Conservation (phyloP, 2,888 invertebrate genomes). For the Diachrysia chrysitis region DNA sequence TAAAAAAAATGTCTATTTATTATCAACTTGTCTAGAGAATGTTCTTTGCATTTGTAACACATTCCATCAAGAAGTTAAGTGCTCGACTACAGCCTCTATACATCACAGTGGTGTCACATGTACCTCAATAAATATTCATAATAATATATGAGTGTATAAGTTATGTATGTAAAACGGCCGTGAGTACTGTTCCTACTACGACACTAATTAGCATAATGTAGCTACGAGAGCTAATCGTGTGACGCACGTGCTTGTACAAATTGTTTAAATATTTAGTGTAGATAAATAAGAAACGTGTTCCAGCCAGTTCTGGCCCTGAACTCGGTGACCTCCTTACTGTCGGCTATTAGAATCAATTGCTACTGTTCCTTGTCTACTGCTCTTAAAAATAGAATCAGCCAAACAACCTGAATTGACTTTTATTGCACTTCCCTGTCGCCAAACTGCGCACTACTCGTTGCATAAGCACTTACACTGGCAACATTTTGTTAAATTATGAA, state of each 20-base stretch:
- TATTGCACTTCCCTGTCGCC: conserved; percentile 63
- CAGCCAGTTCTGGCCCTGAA: conserved; percentile 75
- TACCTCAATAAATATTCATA: conserved; percentile 20
- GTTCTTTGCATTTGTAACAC: background rate
- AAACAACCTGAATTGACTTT: conserved; percentile 61
- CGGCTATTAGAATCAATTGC: conserved; percentile 73
- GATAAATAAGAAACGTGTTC: conserved; percentile 68
- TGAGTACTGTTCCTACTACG: conserved; percentile 48
- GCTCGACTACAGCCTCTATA: background rate
- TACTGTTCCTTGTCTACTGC: conserved; percentile 53
- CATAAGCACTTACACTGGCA: conserved; percentile 25
- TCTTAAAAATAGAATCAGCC: conserved; percentile 66
- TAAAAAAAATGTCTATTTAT: too few relatives aligned
- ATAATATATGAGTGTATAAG: background rate
- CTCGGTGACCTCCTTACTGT: conserved; percentile 71
- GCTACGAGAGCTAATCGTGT: conserved; percentile 57
- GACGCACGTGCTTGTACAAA: conserved; percentile 69
- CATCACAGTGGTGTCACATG: background rate
- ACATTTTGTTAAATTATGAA: conserved; percentile 4
- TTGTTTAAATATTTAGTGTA: conserved; percentile 69
- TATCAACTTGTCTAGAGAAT: too few relatives aligned
- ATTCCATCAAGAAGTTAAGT: background rate
- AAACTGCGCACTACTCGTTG: conserved; percentile 45
- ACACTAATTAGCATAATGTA: conserved; percentile 66
- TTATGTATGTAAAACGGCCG: conserved; percentile 33